Conservation (phyloP, 1,140 invertebrate species). For the Ceratosolen solmsi region DNA sequence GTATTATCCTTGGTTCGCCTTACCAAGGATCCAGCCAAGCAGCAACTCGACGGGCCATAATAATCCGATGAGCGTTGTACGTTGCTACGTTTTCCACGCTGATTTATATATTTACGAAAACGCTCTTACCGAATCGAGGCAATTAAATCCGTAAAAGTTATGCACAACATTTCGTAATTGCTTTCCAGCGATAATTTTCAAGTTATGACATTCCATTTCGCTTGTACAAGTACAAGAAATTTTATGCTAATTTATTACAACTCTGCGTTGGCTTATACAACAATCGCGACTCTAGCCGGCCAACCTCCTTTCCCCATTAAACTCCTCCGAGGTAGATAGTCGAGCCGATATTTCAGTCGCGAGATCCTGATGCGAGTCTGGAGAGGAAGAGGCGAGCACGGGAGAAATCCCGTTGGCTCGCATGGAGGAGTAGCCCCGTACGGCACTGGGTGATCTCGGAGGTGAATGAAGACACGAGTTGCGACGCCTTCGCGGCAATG, state of each 20-base stretch:
- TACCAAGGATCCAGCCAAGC: too few species aligned
- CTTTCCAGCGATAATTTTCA: not conserved
- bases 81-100: not conserved
- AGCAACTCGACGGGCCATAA: not conserved
- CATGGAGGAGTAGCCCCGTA: too few species aligned
- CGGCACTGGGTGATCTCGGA: too few species aligned
- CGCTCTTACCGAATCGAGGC: not conserved
- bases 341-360: not conserved
- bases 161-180: not conserved
- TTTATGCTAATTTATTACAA: not conserved
- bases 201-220: not conserved
- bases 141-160: not conserved
- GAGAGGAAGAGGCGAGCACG: too few species aligned
- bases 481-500: too few species aligned
- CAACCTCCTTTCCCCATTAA: not conserved
- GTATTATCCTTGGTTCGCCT: too few species aligned
- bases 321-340: not conserved
- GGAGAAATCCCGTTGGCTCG: too few species aligned
- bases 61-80: not conserved
- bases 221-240: slow-evolving; percentile 2
- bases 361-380: too few species aligned
- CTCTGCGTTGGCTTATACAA: too few species aligned
- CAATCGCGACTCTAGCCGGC: not conserved
- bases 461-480: too few species aligned
- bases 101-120: not conserved